Evolutionary conservation across 2,888 invertebrate genomes (phyloP).

Genomic region (Gryllus longicercus): DNA sequence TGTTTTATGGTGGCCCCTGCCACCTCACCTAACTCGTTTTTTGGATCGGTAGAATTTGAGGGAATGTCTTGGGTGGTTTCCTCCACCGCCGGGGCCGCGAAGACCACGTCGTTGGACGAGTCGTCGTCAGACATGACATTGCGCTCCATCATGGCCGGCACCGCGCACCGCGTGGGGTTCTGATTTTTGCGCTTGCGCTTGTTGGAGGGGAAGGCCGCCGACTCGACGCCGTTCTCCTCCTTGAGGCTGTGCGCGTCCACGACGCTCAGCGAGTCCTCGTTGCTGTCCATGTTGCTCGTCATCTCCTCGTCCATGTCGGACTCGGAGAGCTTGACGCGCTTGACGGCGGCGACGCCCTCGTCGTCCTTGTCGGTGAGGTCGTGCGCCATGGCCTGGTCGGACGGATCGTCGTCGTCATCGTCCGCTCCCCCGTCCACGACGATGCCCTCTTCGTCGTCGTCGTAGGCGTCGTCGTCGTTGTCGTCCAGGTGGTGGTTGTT

Average conservation of each 20-base stretch:
- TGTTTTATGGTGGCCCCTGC: slow-evolving; percentile 35
- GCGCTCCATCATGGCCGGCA: slow-evolving; percentile 50
- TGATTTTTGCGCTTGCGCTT: slow-evolving; percentile 84
- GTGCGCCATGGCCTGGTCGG: slow-evolving; percentile 40
- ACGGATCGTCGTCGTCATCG: slow-evolving; percentile 56
- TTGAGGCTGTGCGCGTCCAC: slow-evolving; percentile 53
- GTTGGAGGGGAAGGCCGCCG: slow-evolving; percentile 39
- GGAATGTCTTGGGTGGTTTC: slow-evolving; percentile 43
- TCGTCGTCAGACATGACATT: slow-evolving; percentile 59
- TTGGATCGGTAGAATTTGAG: slow-evolving; percentile 18
- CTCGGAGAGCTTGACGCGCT: slow-evolving; percentile 56
- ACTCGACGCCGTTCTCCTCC: slow-evolving; percentile 51
- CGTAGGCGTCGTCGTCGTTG: slow-evolving; percentile 48
- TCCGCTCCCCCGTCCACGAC: slow-evolving; percentile 70
- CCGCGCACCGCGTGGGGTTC: slow-evolving; percentile 79
- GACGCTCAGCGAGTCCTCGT: slow-evolving; percentile 58
- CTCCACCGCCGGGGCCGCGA: slow-evolving; percentile 46
- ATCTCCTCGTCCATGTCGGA: slow-evolving; percentile 54
- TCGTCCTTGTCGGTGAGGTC: slow-evolving; percentile 61
- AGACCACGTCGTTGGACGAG: slow-evolving; percentile 56
- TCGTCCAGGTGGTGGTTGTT: slow-evolving; percentile 44
- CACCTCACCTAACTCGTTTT: slow-evolving; percentile 2
- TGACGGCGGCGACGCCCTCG: slow-evolving; percentile 61
- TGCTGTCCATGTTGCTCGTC: slow-evolving; percentile 61
- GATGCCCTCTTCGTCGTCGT: slow-evolving; percentile 72